Base-by-base conservation (phyloP, 2,797 vertebrate genomes). In the Percopsis omiscomaycus region DNA sequence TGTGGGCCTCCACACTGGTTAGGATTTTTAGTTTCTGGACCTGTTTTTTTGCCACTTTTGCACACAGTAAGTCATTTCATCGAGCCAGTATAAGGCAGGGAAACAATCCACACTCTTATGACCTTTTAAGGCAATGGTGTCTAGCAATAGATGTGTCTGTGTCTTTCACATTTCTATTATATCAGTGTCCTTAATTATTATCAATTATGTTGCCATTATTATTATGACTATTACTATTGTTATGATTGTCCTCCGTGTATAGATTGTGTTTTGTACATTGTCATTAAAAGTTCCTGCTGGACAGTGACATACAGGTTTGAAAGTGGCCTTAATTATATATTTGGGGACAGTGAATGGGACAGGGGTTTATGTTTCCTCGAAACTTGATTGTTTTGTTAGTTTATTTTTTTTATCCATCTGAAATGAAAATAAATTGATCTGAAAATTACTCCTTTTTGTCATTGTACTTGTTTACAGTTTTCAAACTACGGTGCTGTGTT, bases 231-330 rank as follows among this genome's bases (percentile, higher is more conserved):
- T 83, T 88, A 86, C 75, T 90, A 82, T 91, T 89, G 77, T 90
- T 91, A 68, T 92, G 90, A 86, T 90, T 89, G 87, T 90, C 75
- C 81, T 86, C 81, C 52, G 56, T 90, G 87, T 84, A 86, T 90
- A 88, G 88, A 92, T 87, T 91, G 86, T 90, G 89, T 91, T 88
- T 89, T 90, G 83, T 89, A 88, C 83, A 86, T 91, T 90, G 90
- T 89, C 90, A 92, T 89, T 91, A 90, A 88, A 86, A 88, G 64
- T 91, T 92, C 92, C 92, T 94, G 92, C 92, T 93, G 92, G 92
- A 92, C 92, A 92, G 92, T 90, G 92, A 92, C 89, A 88, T 89
- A 85, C 83, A 89, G 83, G 84, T 89, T 88, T 89, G 82, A 90
- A 91, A 91, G 88, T 92, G 91, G 88, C 90, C 90, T 90, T 91